Percentiles rank a stretch among this genome's conserved stretches.
phyloP scores from a whole-genome alignment of 23 tunicate species.

The Botrylloides violaceus region DNA sequence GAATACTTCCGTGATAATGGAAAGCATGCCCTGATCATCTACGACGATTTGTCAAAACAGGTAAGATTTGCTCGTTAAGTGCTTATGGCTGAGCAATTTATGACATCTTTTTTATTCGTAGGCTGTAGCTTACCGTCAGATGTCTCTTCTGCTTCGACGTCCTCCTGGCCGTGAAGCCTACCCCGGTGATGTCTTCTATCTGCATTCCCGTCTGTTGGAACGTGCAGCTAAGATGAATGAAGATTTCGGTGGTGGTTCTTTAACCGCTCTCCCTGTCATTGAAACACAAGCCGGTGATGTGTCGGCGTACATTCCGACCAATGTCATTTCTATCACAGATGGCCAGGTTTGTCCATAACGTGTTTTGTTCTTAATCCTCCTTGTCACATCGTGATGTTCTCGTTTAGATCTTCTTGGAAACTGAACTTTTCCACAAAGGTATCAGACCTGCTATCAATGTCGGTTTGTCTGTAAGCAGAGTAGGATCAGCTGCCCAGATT shows the following conservation, averaged over 20 bases:
- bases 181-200: conserved; percentile 99
- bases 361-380: not conserved
- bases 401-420: conserved; percentile 92
- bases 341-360: conserved; percentile 60
- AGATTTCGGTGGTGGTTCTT: conserved; percentile 90
- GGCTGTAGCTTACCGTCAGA: conserved; percentile 99
- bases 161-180: conserved; percentile 99
- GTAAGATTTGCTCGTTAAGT: no score
- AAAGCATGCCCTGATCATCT: conserved; percentile 91
- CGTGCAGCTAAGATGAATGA: conserved; percentile 99
- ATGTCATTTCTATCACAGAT: conserved; percentile 99
- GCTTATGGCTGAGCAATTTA: no score
- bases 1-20: conserved; percentile 99
- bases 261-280: conserved; percentile 97
- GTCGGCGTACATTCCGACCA: conserved; percentile 99
- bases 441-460: conserved; percentile 99
- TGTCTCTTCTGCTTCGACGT: conserved; percentile 98
- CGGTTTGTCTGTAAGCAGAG: conserved; percentile 99
- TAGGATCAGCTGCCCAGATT: conserved; percentile 99
- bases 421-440: conserved; percentile 99
- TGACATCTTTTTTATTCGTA: conserved; percentile 16
- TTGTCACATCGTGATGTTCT: not conserved
- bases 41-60: conserved; percentile 99
- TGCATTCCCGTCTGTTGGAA: conserved; percentile 97
- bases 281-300: conserved; percentile 99